phyloP scores from a whole-genome alignment of 2,113 vertebrate species.

The Felis catus region F.catus_Fca126_mat1.0 CM031416.1:87990501-87991000 shows the following conservation, averaged over 20 bases:
- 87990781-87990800: slow-evolving; percentile 15
- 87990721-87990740: slow-evolving; percentile 83
- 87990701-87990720: slow-evolving; percentile 87
- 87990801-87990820: slow-evolving; percentile 49
- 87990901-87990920: slow-evolving; percentile 2
- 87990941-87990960: slow-evolving; percentile 40
- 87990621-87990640: slow-evolving; percentile 88
- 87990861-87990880: background rate
- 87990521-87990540: slow-evolving; percentile 92
- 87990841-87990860: background rate
- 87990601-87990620: slow-evolving; percentile 88
- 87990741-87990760: slow-evolving; percentile 78
- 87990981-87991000: slow-evolving; percentile 64
- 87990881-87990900: slow-evolving; percentile 51
- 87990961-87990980: slow-evolving; percentile 18
- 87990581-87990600: slow-evolving; percentile 89
- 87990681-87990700: slow-evolving; percentile 88
- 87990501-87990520: slow-evolving; percentile 90
- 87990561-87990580: slow-evolving; percentile 88
- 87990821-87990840: background rate
- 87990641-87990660: slow-evolving; percentile 86
- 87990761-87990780: slow-evolving; percentile 69
- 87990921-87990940: slow-evolving; percentile 43
- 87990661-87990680: slow-evolving; percentile 91
- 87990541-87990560: slow-evolving; percentile 90